Evolutionary conservation across 2,797 vertebrate species (phyloP).

Genomic region (Amniataba percoides): DNA sequence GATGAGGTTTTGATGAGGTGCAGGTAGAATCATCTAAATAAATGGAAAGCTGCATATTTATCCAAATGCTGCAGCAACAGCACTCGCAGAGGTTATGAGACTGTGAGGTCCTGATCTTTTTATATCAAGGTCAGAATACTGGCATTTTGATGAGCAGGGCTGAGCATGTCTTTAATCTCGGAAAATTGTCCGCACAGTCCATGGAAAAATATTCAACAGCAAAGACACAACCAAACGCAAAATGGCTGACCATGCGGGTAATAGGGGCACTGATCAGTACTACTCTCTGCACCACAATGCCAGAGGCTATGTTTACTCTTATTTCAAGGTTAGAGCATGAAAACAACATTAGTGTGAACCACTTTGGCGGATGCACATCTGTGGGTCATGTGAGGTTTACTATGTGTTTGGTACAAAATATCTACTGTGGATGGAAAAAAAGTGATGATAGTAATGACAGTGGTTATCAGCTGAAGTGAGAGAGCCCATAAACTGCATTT

Average conservation of each 20-base stretch:
- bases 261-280: slow-evolving; percentile 43
- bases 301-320: slow-evolving; percentile 38
- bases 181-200: slow-evolving; percentile 49
- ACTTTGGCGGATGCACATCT: slow-evolving; percentile 20
- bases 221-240: slow-evolving; percentile 59
- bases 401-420: not conserved
- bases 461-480: slow-evolving; percentile 27
- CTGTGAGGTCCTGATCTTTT: not conserved
- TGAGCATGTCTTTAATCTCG: slow-evolving; percentile 18
- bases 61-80: not conserved
- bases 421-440: slow-evolving; percentile 3
- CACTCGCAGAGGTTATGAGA: not conserved
- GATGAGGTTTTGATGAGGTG: not conserved
- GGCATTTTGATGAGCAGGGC: not conserved
- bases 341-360: slow-evolving; percentile 9
- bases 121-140: slow-evolving; percentile 20
- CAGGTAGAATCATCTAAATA: not conserved
- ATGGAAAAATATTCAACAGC: slow-evolving; percentile 64
- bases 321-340: slow-evolving; percentile 59
- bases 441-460: not conserved
- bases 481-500: not conserved
- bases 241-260: slow-evolving; percentile 51
- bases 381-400: not conserved
- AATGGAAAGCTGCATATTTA: not conserved
- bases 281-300: slow-evolving; percentile 42